Evolutionary conservation across 2,888 invertebrate genomes (phyloP), one percentile per base, ranked within the genome.

Genomic region (Sphecodes monilicornis): DNA sequence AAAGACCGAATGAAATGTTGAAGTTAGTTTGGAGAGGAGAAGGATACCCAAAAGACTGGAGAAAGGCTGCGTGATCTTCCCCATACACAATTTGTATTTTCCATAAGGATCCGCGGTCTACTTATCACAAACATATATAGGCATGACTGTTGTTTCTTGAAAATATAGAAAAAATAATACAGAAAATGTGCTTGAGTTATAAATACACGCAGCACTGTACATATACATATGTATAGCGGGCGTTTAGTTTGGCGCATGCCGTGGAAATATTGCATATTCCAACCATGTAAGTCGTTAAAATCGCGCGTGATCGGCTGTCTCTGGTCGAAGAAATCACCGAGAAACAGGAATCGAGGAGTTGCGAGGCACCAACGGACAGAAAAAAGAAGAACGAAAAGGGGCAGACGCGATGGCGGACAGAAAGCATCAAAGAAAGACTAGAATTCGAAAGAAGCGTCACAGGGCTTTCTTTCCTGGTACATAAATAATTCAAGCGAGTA

Each of bases 271-370:
- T 64, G 29, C 32, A 64, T 88, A 88, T 88, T 88, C 88, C 77
- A 66, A 11, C 74, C 81, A 73, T 86, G 88, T 84, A 76, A 80
- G 88, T 80, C 88, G 88, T 88, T 88, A 88, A 88, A 84, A 88
- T 79, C 80, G 86, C 82, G 84, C 88, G 88, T 88, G 88, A 88
- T 86, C 84, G 80, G 74, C 43, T 77, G 60, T 74, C 77, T 46
- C 64, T 69, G 68, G 10, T 43, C 77, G 57, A 50, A 60, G 73
- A 57, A 57, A 78, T 76, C 46, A 75, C 16, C 46, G 74, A n/a
- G 80, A 57, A 80, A 69, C 60, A 43, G 76, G 57, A 72, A 64
- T 85, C 64, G 50, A 22, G 54, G 46, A 71, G 57, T 57, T 54
- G 36, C 26, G 29, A 29, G 69, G 78, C 72, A 68, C 57, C 54